Base-by-base conservation (phyloP, 2,888 invertebrate species). In the Mesorhabditis sp. region DNA sequence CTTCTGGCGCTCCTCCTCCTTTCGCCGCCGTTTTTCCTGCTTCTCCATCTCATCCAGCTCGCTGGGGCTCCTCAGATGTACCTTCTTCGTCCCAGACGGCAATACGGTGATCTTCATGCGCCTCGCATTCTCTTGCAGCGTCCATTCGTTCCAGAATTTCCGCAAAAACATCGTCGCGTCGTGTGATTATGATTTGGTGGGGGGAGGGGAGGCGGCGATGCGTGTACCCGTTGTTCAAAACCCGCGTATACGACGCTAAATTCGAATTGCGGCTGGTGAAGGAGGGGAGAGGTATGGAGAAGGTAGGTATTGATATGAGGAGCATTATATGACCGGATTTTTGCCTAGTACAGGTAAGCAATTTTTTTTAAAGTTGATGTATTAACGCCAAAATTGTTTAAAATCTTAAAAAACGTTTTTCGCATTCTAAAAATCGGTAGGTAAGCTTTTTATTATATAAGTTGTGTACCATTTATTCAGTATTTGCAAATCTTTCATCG, bases 71-170 rank as follows among this genome's bases (percentile, higher is more conserved):
- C 72, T 75, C 69, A 78, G 67, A 69, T 80, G 80, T 45, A 80
- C 80, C 72, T 75, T 77, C 69, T 80, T 80, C 63, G 80, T 80
- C 63, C 80, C 80, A 65, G 76, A 73, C 42, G 80, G 80, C 65
- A 80, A 72, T 44, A 80, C 80, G 64, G 80, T 80, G 45, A 80
- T 80, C 68, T 76, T 80, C 78, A 80, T 78, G 68, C 78, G 80
- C 15, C 80, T 73, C 44, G 80, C 80, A 75, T 80, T 80, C 72
- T 80, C 80, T 68, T 80, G 77, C 61, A 80, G 73, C 68, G 80
- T 79, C 81, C 81, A 82, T 76, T 82, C 80, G 75, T 82, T 82
- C 82, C 82, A 82, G 76, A 82, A 82, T 70, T 81, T 79, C 62
- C 82, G 80, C 28, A 82, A 76, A 76, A 82, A 81, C 82, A 82